These are phyloP conservation scores for Trematomus bernacchii DNA, from an alignment of 2,797 vertebrate genomes.

Conservation along the genomic window DNA sequence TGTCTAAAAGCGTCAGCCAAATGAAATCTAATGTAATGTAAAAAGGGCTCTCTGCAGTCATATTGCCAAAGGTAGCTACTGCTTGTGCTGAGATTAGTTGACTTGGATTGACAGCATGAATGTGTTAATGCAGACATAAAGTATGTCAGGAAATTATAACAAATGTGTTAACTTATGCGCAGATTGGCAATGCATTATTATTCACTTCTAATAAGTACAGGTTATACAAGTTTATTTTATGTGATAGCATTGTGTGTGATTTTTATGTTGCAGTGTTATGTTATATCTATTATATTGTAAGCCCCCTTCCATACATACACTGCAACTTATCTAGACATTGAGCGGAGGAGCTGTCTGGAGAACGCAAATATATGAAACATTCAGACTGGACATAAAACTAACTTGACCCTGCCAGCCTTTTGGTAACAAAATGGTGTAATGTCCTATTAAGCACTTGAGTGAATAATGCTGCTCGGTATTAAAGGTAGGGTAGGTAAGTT, in stretches of 20 bases:
- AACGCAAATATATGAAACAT: too few species aligned
- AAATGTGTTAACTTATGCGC: background rate
- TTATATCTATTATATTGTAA: background rate
- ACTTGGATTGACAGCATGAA: background rate
- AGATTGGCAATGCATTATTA: background rate
- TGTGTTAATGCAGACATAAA: background rate
- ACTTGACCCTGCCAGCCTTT: too few species aligned
- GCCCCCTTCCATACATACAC: too few species aligned
- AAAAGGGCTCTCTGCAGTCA: background rate
- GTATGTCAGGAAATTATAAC: background rate
- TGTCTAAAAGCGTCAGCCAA: too few species aligned
- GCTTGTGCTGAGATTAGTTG: background rate
- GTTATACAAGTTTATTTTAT: background rate
- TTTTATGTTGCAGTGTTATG: background rate
- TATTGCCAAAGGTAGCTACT: background rate
- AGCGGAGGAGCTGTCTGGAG: too few species aligned
- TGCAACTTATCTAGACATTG: too few species aligned
- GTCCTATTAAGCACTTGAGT: too few species aligned
- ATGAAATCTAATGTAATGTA: background rate
- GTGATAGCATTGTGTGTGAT: background rate
- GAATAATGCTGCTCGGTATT: too few species aligned
- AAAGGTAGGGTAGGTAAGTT: too few species aligned
- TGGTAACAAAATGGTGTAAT: too few species aligned
- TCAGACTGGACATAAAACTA: too few species aligned
- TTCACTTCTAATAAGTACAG: background rate